phyloP scores from a whole-genome alignment of 2,797 vertebrate species.

The Leptoclinus maculatus region DNA sequence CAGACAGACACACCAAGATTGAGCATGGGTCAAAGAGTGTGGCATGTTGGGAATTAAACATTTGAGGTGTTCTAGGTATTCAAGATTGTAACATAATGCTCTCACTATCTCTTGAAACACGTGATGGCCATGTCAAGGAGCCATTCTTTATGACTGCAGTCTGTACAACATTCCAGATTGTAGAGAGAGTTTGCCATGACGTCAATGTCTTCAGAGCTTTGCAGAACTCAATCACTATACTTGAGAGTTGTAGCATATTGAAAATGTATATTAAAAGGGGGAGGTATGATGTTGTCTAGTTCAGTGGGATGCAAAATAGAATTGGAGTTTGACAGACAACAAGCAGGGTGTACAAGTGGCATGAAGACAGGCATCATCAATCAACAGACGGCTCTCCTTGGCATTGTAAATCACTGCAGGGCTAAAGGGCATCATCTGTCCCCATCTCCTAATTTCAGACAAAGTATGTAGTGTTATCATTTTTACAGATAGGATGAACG shows the following conservation, averaged over 20 bases:
- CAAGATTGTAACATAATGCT: slow-evolving; percentile 7
- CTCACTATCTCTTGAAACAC: slow-evolving; percentile 34
- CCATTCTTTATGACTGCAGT: slow-evolving; percentile 19
- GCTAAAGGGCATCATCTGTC: slow-evolving; percentile 56
- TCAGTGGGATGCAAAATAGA: slow-evolving; percentile 24
- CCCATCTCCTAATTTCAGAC: slow-evolving; percentile 38
- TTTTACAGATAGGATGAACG: slow-evolving; percentile 56
- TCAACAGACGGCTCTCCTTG: slow-evolving; percentile 57
- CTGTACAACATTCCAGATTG: slow-evolving; percentile 22
- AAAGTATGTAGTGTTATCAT: background rate
- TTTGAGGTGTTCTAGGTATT: slow-evolving; percentile 15
- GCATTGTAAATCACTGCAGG: slow-evolving; percentile 49
- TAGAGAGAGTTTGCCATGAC: slow-evolving; percentile 19
- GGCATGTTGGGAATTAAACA: slow-evolving; percentile 32
- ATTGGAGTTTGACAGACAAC: slow-evolving; percentile 50
- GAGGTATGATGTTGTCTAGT: slow-evolving; percentile 19
- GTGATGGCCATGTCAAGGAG: slow-evolving; percentile 15
- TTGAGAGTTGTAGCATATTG: slow-evolving; percentile 18
- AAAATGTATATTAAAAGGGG: slow-evolving; percentile 18
- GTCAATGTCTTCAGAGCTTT: slow-evolving; percentile 4
- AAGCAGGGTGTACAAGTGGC: slow-evolving; percentile 42
- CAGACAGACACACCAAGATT: slow-evolving; percentile 24
- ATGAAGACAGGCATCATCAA: slow-evolving; percentile 55
- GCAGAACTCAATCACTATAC: slow-evolving; percentile 29
- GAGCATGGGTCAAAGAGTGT: slow-evolving; percentile 31